Evolutionary conservation across 1,140 invertebrate genomes (phyloP).

Genomic region (Pseudomyrmex cubaensis): DNA sequence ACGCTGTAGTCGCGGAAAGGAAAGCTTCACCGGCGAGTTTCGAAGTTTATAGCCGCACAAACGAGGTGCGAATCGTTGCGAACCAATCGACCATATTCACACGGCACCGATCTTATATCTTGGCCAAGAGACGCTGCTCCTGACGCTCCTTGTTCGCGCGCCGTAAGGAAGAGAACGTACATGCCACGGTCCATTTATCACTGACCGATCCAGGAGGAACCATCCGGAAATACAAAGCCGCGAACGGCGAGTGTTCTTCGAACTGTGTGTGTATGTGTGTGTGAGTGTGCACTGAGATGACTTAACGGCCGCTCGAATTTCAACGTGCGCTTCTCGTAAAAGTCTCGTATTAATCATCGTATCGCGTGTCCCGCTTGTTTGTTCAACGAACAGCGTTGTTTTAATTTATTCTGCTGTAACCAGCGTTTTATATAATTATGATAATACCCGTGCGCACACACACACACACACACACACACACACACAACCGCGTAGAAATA

Average conservation of each 20-base stretch:
- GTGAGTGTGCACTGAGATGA: constrained; percentile 16
- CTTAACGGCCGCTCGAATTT: constrained; percentile 66
- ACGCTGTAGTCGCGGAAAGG: not conserved
- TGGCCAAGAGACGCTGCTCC: constrained; percentile 58
- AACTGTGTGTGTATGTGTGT: not conserved
- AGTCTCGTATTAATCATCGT: constrained; percentile 1
- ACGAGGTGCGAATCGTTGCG: constrained; percentile 21
- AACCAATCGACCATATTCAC: constrained; percentile 55
- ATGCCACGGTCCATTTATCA: constrained; percentile 75
- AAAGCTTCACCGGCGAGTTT: not conserved
- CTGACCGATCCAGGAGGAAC: constrained; percentile 76
- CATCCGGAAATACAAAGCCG: constrained; percentile 73
- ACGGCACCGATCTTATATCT: constrained; percentile 70
- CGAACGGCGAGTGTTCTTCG: constrained; percentile 65
- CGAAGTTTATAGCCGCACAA: not conserved
- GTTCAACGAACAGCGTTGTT: not conserved
- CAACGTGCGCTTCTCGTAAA: constrained; percentile 32
- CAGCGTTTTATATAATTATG: not conserved
- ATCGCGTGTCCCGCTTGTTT: constrained; percentile 2
- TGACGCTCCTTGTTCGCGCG: constrained; percentile 69
- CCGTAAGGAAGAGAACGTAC: constrained; percentile 62
- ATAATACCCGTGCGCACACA: too few species aligned
- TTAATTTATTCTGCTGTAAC: not conserved
- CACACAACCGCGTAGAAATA: too few species aligned
- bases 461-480: too few species aligned